Evolutionary conservation across 2,113 vertebrate species (phyloP).

Genomic region (Mesocricetus auratus): DNA sequence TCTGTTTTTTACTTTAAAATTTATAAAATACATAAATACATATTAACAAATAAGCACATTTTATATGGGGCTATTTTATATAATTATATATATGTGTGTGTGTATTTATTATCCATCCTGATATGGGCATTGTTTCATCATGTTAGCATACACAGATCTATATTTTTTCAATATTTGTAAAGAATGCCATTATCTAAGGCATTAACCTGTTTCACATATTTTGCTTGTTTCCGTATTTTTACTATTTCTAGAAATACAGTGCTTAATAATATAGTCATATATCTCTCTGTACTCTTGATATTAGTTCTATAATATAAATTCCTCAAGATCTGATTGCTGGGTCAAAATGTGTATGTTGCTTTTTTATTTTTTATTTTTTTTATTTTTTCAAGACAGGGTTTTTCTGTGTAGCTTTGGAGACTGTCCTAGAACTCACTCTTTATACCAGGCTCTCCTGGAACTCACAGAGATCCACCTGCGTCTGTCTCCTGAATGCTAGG

Average conservation of each 20-base stretch:
- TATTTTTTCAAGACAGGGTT: no score
- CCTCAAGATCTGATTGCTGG: constrained; percentile 19
- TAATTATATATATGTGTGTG: neutral
- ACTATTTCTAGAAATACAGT: neutral
- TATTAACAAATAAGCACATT: neutral
- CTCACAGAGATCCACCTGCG: no score
- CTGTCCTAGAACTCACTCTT: no score
- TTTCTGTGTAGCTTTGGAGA: no score
- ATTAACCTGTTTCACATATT: neutral
- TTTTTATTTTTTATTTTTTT: no score
- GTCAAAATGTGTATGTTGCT: neutral
- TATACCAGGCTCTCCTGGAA: no score
- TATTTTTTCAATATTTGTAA: constrained; percentile 13
- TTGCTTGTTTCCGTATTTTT: constrained; percentile 7
- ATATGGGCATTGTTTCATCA: neutral
- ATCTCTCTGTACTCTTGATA: constrained; percentile 4
- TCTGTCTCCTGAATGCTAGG: no score
- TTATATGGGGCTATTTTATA: neutral
- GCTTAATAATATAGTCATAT: neutral
- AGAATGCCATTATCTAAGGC: neutral
- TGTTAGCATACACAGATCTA: neutral
- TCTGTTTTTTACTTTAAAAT: neutral
- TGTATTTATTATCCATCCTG: neutral
- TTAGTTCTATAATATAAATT: constrained; percentile 19
- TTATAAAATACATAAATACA: neutral